Evolutionary conservation across 2,113 vertebrate genomes (phyloP), one percentile per base, ranked within the genome.

Genomic region (Lophochroa leadbeateri): DNA sequence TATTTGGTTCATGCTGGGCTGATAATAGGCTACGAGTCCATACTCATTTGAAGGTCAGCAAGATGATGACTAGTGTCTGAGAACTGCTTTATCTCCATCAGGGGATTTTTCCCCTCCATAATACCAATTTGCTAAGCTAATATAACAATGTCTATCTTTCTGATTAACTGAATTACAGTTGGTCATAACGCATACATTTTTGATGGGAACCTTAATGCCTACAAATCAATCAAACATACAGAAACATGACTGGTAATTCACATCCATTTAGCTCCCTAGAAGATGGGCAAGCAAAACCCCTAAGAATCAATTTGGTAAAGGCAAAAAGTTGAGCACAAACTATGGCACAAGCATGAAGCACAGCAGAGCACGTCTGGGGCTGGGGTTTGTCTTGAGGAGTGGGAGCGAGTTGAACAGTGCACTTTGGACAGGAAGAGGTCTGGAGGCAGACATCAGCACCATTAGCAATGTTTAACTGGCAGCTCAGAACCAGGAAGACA

Each of bases 381-480:
- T 58, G 57, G 57, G 57, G 33, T 10, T 5, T 23, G 16, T 27
- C 35, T 2, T 43, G 35, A 49, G 17, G 6, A 7, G n/a, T 0
- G 24, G 39, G 29, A 69, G 23, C 1, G 5, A 77, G n/a, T 50
- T 9, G 25, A 37, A 29, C 27, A 11, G 55, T 0, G 0, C 41
- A 12, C 4, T 24, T 14, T 1, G 55, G 67, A 6, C 28, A 39
- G 61, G 71, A 41, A 10, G 69, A 28, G 68, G 20, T 39, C 69
- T 35, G 37, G 18, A 17, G 35, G 76, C 27, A 44, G 27, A 31
- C 14, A 18, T 4, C 41, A 12, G 46, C 44, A 47, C 0, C 23
- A 4, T 8, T 0, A 28, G 58, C 1, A 2, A 10, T 2, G 11
- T 19, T 21, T 1, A 23, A 4, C 8, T 2, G 10, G 14, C 55